These are phyloP conservation scores for Cephalopterus ornatus DNA, from an alignment of 2,113 vertebrate species.

Conservation along the genomic window DNA sequence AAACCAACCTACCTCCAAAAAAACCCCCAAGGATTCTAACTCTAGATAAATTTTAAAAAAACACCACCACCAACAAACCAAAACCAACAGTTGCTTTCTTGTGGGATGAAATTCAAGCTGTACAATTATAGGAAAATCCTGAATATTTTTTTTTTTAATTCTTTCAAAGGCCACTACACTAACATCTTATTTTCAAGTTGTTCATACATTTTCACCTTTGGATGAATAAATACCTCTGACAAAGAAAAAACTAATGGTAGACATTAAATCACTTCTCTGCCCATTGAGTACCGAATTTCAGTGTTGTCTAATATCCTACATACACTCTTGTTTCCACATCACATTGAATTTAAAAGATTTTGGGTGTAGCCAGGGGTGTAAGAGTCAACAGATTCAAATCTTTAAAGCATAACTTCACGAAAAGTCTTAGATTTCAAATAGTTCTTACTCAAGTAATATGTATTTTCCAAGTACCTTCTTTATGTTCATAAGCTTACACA, in stretches of 20 bases:
- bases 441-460: background rate
- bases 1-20: background rate
- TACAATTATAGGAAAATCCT: background rate
- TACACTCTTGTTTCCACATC: background rate
- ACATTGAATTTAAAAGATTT: background rate
- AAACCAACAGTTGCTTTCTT: background rate
- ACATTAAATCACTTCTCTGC: background rate
- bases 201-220: background rate
- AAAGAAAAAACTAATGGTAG: background rate
- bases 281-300: background rate
- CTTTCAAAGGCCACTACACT: background rate
- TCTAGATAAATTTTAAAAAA: background rate
- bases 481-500: background rate
- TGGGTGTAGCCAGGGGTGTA: background rate
- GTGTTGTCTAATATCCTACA: background rate
- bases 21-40: fast-evolving
- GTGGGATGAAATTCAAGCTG: background rate
- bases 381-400: background rate
- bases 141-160: background rate
- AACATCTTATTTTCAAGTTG: background rate
- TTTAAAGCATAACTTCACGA: background rate
- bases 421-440: background rate
- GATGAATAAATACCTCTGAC: background rate
- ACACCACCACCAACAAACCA: too few species aligned
- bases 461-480: background rate